Percentiles rank a stretch among this genome's conserved stretches.
Conservation (phyloP, 1,140 invertebrate species). For the Oncopeltus fasciatus region DNA sequence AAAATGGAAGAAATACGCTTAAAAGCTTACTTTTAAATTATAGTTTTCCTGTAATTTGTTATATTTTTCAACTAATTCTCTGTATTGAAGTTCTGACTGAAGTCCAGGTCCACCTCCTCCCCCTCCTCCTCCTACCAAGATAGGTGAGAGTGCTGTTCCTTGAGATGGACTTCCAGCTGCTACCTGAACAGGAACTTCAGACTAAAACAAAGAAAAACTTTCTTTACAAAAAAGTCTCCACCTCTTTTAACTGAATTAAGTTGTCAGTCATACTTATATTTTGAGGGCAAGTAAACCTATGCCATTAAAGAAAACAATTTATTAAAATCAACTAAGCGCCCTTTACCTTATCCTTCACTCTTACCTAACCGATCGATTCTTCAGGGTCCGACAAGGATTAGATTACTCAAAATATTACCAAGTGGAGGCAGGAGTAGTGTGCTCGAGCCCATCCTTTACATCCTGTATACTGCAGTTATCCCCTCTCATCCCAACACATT, state of each 20-base stretch:
- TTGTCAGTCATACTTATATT: neutral
- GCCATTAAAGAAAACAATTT: no score
- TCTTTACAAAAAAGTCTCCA: neutral
- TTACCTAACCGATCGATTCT: no score
- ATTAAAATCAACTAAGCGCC: no score
- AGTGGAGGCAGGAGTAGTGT: no score
- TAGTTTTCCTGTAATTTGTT: constrained; percentile 39
- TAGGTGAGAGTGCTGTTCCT: neutral
- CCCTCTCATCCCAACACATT: no score
- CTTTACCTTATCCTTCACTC: no score
- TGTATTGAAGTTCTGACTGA: constrained; percentile 8
- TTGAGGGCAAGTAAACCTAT: no score
- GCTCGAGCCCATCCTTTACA: no score
- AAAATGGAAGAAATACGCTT: neutral
- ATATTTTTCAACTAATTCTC: constrained; percentile 38
- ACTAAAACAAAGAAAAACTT: neutral
- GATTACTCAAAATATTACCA: no score
- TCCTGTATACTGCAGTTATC: no score
- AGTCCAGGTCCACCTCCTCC: neutral
- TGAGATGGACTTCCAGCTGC: neutral
- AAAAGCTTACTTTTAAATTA: constrained; percentile 36
- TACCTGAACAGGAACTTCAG: neutral
- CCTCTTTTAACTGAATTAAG: neutral
- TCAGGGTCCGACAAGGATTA: no score
- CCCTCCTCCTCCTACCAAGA: neutral